Evolutionary conservation across 92 coral and sea anemone genomes (phyloP), one percentile per base, ranked within the genome.

Genomic region (Anthopleura xanthogrammica): DNA sequence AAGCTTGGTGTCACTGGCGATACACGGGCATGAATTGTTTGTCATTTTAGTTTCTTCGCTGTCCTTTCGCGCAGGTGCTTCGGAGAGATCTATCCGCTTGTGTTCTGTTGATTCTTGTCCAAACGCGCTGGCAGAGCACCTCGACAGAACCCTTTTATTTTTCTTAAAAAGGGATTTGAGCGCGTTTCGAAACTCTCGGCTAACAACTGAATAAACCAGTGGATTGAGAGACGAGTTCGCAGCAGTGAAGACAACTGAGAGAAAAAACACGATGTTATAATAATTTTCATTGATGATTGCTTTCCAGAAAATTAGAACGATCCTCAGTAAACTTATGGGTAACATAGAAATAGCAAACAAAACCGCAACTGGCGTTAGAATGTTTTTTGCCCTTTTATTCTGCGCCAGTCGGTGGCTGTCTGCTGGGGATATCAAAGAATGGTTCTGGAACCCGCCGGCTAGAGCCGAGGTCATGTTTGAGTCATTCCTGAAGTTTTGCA

Each of bases 151-250:
- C 52, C 65, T 70, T 48, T 39, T 16, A 46, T 58, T 36, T 16
- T 78, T 65, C 36, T 46, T 8, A 50, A 85, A 85, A 50, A 85
- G 52, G 16, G 88, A 78, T 57, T 66, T 85, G 16, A 85, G 60
- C 16, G 88, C 80, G 68, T 79, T 78, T 14, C 88, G 78, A 46
- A 85, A 85, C 24, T 85, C 88, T 36, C 70, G 40, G 65, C 88
- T 85, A 4, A 85, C 88, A 2, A 85, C 65, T 3, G 83, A 85
- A 57, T 85, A 85, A 14, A 85, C 64, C 7, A 79, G 7, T 4
- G 88, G 88, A 39, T 85, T 85, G 16, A 85, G 41, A 20, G 88
- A 78, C 41, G 88, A 78, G 57, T 85, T 78, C 4, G 88, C 88
- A 20, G 83, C 41, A 16, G 70, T 52, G 77, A 78, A 85, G 8